Percentiles rank a stretch among this genome's conserved stretches.
phyloP scores from a whole-genome alignment of 2,888 invertebrate genomes.

The Synanthedon andrenaeformis region DNA sequence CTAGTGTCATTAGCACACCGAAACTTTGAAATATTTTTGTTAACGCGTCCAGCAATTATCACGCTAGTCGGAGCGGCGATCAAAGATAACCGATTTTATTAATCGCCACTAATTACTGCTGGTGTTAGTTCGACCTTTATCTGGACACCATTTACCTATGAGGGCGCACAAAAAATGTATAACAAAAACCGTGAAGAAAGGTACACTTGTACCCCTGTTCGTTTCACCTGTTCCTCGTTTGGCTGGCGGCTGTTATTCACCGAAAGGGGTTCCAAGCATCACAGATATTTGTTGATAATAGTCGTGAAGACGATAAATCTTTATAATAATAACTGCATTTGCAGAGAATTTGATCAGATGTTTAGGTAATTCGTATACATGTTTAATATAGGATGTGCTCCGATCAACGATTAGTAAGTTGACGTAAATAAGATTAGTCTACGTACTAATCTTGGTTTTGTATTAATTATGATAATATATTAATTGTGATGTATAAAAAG shows the following conservation, averaged over 20 bases:
- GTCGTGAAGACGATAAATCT: constrained; percentile 54
- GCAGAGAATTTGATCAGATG: constrained; percentile 41
- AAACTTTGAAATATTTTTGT: too few species aligned
- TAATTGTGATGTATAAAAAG: too few species aligned
- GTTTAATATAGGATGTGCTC: too few species aligned
- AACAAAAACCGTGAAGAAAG: constrained; percentile 65
- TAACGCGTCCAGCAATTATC: constrained; percentile 40
- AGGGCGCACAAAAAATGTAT: constrained; percentile 38
- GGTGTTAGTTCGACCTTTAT: constrained; percentile 68
- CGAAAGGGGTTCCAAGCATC: constrained; percentile 63
- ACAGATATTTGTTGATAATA: constrained; percentile 62
- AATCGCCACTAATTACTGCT: constrained; percentile 69
- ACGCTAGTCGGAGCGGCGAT: constrained; percentile 45
- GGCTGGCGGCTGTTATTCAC: constrained; percentile 56
- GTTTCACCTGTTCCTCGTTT: constrained; percentile 64
- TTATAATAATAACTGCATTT: constrained; percentile 62
- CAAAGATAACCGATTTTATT: constrained; percentile 65
- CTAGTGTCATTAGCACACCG: too few species aligned
- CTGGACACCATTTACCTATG: constrained; percentile 62
- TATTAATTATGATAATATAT: too few species aligned
- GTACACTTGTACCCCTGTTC: constrained; percentile 39
- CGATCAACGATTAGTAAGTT: too few species aligned
- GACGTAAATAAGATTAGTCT: too few species aligned
- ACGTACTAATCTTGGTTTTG: too few species aligned
- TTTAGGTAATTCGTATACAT: too few species aligned